phyloP scores from a whole-genome alignment of 2,888 invertebrate species.

The Platycheirus albimanus region DNA sequence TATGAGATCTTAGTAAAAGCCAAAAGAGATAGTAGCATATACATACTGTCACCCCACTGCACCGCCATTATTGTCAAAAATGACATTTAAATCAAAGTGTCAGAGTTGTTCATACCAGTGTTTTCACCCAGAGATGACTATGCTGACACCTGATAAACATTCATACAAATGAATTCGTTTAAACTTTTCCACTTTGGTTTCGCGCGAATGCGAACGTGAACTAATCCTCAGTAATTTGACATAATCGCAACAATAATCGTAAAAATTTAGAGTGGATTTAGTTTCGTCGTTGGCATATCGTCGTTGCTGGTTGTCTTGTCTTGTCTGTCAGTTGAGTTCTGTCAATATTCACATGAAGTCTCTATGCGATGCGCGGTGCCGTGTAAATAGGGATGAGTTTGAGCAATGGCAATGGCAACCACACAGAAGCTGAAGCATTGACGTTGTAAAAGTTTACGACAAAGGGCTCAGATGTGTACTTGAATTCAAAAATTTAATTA shows the following conservation, averaged over 20 bases:
- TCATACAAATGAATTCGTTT: constrained; percentile 47
- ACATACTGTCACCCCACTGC: not conserved
- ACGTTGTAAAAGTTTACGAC: constrained; percentile 68
- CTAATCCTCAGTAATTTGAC: constrained; percentile 76
- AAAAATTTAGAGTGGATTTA: constrained; percentile 75
- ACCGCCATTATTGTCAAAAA: constrained; percentile 1
- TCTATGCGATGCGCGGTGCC: not conserved
- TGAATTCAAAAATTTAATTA: constrained; percentile 74
- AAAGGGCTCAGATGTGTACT: constrained; percentile 71
- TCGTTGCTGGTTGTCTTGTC: no score
- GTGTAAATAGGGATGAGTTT: not conserved
- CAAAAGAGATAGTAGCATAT: no score
- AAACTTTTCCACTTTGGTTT: constrained; percentile 67
- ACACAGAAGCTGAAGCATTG: constrained; percentile 28
- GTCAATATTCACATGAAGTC: constrained; percentile 4
- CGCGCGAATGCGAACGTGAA: constrained; percentile 49
- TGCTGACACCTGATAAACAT: constrained; percentile 70
- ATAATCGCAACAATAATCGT: constrained; percentile 76
- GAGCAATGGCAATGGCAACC: constrained; percentile 30
- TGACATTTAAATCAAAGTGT: constrained; percentile 44
- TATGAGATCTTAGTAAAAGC: constrained; percentile 5
- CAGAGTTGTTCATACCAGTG: not conserved
- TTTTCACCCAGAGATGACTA: constrained; percentile 13
- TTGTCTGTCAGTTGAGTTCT: constrained; percentile 6
- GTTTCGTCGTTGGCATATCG: no score